phyloP scores from a whole-genome alignment of 2,113 vertebrate genomes.

The Chloropsis cyanopogon region DNA sequence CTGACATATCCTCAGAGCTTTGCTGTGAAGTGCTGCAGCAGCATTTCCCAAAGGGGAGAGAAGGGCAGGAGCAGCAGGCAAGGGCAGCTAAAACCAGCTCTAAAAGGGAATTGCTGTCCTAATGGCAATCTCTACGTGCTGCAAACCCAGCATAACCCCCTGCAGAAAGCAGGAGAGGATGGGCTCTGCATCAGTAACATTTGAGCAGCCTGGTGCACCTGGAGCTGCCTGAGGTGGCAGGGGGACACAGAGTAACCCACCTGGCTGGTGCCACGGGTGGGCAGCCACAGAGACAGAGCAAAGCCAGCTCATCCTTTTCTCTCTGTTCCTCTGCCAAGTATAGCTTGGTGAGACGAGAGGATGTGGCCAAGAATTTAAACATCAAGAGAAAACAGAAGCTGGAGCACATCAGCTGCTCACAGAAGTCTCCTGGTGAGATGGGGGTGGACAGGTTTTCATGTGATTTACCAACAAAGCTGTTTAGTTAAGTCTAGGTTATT shows the following conservation, averaged over 20 bases:
- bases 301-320: background rate
- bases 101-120: background rate
- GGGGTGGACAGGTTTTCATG: slow-evolving; percentile 11
- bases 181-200: background rate
- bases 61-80: background rate
- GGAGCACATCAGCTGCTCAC: slow-evolving; percentile 19
- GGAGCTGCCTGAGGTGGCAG: background rate
- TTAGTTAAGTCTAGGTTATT: slow-evolving; percentile 18
- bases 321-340: slow-evolving; percentile 49
- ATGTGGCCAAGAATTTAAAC: slow-evolving; percentile 37
- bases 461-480: background rate
- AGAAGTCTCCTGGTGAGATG: background rate
- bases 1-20: background rate
- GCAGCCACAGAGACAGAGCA: background rate
- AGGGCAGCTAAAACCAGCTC: background rate
- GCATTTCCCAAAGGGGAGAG: background rate
- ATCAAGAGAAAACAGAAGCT: slow-evolving; percentile 43
- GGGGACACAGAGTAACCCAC: background rate
- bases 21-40: background rate
- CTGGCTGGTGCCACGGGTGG: background rate
- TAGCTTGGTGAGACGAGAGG: slow-evolving; percentile 21
- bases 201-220: background rate
- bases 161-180: background rate
- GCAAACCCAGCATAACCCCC: background rate
- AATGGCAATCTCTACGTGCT: background rate